Conservation (phyloP, 2,113 vertebrate species). For the Ictidomys tridecemlineatus region DNA sequence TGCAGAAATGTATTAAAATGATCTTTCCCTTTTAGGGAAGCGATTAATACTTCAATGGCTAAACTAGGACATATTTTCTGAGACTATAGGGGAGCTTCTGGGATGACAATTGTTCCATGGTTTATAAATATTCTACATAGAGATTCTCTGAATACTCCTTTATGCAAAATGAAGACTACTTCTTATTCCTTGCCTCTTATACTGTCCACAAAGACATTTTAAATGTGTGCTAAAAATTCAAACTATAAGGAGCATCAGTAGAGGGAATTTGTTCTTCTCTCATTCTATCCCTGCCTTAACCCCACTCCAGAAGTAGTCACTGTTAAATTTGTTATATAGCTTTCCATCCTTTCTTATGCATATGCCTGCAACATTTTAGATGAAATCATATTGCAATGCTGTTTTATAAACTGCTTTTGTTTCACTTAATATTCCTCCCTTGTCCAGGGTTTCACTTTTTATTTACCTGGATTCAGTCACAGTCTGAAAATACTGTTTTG, state of each 20-base stretch:
- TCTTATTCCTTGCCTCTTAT: conserved; percentile 5
- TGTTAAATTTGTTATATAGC: conserved; percentile 1
- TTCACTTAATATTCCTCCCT: background rate
- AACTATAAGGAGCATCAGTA: background rate
- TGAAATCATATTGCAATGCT: background rate
- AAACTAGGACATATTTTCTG: conserved; percentile 28
- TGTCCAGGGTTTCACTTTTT: background rate
- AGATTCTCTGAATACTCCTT: conserved; percentile 39
- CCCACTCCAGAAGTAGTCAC: background rate
- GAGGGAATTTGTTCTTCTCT: conserved; percentile 49
- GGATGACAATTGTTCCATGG: background rate
- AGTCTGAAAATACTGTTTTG: background rate
- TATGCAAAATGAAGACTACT: conserved; percentile 25
- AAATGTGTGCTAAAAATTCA: conserved; percentile 45
- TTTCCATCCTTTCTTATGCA: background rate
- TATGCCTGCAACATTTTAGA: background rate
- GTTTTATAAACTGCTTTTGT: conserved; percentile 32
- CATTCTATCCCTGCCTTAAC: conserved; percentile 38
- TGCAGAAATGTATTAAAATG: background rate
- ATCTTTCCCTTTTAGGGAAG: conserved; percentile 29
- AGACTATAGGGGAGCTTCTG: background rate
- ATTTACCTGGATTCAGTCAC: background rate
- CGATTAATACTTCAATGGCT: background rate
- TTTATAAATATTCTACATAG: background rate
- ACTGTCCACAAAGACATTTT: conserved; percentile 38